Conservation (phyloP, 1,140 invertebrate genomes). For the Ylistrum balloti region DNA sequence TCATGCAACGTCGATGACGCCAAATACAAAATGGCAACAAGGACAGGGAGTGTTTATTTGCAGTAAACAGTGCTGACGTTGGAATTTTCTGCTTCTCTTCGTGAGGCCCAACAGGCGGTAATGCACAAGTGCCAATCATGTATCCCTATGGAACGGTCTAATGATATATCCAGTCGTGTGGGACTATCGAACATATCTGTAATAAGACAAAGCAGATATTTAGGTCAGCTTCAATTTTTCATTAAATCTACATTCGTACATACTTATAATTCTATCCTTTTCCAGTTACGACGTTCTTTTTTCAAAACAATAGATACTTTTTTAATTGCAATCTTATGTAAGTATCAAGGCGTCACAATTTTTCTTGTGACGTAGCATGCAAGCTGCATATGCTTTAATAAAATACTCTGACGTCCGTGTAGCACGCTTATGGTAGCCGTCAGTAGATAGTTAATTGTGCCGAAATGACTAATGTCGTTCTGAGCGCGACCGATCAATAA, state of each 20-base stretch:
- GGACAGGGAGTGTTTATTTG: neutral
- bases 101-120: neutral
- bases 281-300: neutral
- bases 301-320: neutral
- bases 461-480: conserved; percentile 18
- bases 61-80: neutral
- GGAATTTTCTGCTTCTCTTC: neutral
- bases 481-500: neutral
- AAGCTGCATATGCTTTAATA: neutral
- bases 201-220: neutral
- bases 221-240: neutral
- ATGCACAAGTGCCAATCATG: conserved; percentile 25
- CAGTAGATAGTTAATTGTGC: neutral
- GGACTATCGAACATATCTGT: neutral
- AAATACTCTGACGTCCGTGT: neutral
- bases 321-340: neutral
- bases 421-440: conserved; percentile 21
- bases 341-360: no score
- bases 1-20: neutral
- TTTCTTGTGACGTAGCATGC: neutral
- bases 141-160: neutral
- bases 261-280: neutral
- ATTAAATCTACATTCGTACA: neutral
- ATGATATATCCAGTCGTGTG: neutral
- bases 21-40: neutral